Evolutionary conservation across 1,140 invertebrate genomes (phyloP).

Genomic region (Akabosia matsudoensis): DNA sequence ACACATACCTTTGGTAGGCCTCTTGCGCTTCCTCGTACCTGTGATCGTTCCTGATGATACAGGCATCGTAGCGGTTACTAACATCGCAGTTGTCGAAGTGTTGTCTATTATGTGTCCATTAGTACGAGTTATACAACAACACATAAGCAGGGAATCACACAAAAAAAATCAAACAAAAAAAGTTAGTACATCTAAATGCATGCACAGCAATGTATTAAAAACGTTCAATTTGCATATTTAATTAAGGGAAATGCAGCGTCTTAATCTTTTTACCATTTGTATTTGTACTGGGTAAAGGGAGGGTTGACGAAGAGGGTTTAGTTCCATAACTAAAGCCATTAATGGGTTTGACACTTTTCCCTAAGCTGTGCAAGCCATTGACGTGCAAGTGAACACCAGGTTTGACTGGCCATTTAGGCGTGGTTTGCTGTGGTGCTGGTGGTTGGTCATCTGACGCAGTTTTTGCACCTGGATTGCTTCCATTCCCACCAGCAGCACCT

Average conservation of each 20-base stretch:
- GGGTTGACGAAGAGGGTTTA: conserved; percentile 43
- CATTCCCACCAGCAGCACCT: conserved; percentile 5
- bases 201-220: too few species aligned
- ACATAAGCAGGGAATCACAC: background rate
- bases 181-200: too few species aligned
- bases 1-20: conserved; percentile 42
- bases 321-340: conserved; percentile 48
- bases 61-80: conserved; percentile 43
- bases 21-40: conserved; percentile 48
- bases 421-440: conserved; percentile 51
- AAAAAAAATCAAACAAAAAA: too few species aligned
- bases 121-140: background rate
- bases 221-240: too few species aligned
- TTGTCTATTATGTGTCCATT: conserved; percentile 46
- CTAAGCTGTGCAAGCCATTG: conserved; percentile 66
- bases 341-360: conserved; percentile 48
- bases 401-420: conserved; percentile 75
- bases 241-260: too few species aligned
- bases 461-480: conserved; percentile 49
- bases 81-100: conserved; percentile 47
- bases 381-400: conserved; percentile 78
- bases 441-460: conserved; percentile 53
- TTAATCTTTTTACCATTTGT: background rate
- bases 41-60: conserved; percentile 29
- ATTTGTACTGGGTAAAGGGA: conserved; percentile 24